phyloP scores from a whole-genome alignment of 1,140 invertebrate genomes.

The Teleogryllus occipitalis region DNA sequence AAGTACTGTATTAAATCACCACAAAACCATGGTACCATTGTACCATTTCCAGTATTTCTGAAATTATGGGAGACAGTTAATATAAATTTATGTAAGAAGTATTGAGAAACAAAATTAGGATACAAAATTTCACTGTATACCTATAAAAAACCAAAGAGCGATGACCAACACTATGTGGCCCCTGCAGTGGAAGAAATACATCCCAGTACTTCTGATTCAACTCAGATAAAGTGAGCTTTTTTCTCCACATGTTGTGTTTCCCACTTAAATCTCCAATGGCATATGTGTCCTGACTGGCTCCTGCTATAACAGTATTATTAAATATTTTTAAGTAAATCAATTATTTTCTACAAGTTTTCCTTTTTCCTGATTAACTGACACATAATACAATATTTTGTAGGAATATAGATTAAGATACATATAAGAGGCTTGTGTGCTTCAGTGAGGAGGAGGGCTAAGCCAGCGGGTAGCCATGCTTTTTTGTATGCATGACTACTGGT shows the following conservation, averaged over 20 bases:
- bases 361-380: too few species aligned
- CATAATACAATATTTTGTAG: too few species aligned
- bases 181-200: conserved; percentile 76
- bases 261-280: conserved; percentile 82
- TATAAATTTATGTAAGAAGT: too few species aligned
- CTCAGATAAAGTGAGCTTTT: conserved; percentile 17
- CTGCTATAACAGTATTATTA: conserved; percentile 35
- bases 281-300: conserved; percentile 80
- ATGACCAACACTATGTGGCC: conserved; percentile 67
- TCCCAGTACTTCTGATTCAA: conserved; percentile 52
- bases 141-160: conserved; percentile 76
- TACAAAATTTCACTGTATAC: conserved; percentile 31
- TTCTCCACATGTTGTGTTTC: conserved; percentile 52
- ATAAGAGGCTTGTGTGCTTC: too few species aligned
- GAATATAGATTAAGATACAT: too few species aligned
- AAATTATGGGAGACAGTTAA: not conserved
- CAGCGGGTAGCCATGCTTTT: too few species aligned
- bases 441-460: too few species aligned
- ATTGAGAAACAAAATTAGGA: too few species aligned
- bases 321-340: not conserved
- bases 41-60: conserved; percentile 28
- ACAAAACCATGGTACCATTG: conserved; percentile 56
- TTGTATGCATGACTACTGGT: too few species aligned
- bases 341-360: not conserved
- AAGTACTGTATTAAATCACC: conserved; percentile 53